A percentile compares a stretch with the other conserved stretches of the same genome.
Evolutionary conservation across 2,888 invertebrate genomes (phyloP).

Genomic region (Ypsolopha scabrella): DNA sequence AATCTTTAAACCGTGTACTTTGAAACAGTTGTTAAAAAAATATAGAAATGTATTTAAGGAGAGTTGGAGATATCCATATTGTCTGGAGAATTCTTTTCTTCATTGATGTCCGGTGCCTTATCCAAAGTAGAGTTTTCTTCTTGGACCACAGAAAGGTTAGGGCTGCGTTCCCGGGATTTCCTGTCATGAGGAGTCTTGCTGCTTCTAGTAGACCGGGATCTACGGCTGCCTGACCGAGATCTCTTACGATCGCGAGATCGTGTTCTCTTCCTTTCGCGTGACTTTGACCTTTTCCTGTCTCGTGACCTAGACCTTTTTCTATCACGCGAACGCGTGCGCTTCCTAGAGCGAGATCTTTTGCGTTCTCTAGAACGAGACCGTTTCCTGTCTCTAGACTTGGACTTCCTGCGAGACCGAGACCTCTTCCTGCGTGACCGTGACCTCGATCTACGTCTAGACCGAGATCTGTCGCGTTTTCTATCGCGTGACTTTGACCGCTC

Average conservation of each 20-base stretch:
- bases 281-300: conserved; percentile 68
- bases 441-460: conserved; percentile 73
- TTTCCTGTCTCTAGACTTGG: conserved; percentile 8
- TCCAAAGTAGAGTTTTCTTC: conserved; percentile 31
- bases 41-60: conserved; percentile 54
- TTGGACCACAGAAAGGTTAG: conserved; percentile 31
- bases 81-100: conserved; percentile 74
- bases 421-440: conserved; percentile 64
- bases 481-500: conserved; percentile 50
- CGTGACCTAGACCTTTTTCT: conserved; percentile 70
- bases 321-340: conserved; percentile 47
- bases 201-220: conserved; percentile 49
- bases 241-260: conserved; percentile 60
- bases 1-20: not conserved
- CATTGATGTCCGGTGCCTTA: not conserved
- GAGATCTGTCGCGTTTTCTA: conserved; percentile 58
- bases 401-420: conserved; percentile 47
- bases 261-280: conserved; percentile 58
- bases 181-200: conserved; percentile 51
- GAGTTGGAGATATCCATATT: conserved; percentile 87
- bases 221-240: conserved; percentile 45
- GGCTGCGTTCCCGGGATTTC: conserved; percentile 48
- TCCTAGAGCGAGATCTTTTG: conserved; percentile 50
- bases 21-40: not conserved
- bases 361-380: conserved; percentile 49